phyloP scores from a whole-genome alignment of 2,797 vertebrate species.

The Pogoniulus pusillus region DNA sequence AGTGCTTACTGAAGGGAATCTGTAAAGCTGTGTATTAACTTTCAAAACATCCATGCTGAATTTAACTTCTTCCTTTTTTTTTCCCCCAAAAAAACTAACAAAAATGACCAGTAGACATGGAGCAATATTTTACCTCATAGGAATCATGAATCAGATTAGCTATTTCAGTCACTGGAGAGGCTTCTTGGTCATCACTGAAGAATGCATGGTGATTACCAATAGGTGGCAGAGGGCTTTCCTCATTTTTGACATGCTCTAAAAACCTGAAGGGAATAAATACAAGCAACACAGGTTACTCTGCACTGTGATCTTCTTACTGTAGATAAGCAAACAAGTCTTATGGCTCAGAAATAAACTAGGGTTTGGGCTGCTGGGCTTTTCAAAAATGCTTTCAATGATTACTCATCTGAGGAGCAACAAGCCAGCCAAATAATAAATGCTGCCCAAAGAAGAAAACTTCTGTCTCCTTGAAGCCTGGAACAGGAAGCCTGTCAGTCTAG shows the following conservation, averaged over 20 bases:
- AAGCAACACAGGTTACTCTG: not conserved
- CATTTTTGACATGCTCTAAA: constrained; percentile 87
- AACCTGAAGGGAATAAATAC: constrained; percentile 79
- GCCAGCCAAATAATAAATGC: constrained; percentile 5
- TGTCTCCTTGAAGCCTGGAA: constrained; percentile 33
- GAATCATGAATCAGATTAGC: constrained; percentile 87
- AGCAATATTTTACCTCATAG: constrained; percentile 81
- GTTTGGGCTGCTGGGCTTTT: not conserved
- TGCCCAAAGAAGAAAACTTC: constrained; percentile 25
- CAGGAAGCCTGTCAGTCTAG: not conserved
- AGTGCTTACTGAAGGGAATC: not conserved
- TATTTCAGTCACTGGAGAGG: constrained; percentile 82
- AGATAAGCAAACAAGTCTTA: not conserved
- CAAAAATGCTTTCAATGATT: not conserved
- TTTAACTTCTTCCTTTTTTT: not conserved
- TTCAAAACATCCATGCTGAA: not conserved
- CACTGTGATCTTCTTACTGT: not conserved
- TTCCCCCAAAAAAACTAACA: not conserved
- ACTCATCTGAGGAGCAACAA: not conserved
- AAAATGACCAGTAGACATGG: not conserved
- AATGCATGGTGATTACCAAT: constrained; percentile 74
- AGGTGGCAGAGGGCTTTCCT: constrained; percentile 79
- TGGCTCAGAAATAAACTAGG: not conserved
- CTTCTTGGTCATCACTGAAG: constrained; percentile 72
- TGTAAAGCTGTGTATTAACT: not conserved